Conservation (phyloP, 2,888 invertebrate genomes). For the Heteromyza rotundicornis region DNA sequence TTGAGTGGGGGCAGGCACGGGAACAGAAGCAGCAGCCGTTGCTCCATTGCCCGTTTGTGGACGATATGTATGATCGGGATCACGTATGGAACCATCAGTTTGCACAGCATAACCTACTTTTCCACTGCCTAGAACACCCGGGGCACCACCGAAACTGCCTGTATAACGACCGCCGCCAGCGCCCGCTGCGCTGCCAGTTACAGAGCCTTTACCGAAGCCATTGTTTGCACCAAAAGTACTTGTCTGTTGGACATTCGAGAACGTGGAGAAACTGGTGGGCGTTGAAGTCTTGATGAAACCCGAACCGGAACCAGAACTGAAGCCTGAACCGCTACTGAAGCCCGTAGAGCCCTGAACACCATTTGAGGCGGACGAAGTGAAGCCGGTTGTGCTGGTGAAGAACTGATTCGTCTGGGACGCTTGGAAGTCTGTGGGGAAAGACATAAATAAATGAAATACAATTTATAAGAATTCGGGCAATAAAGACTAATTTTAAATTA, state of each 20-base stretch:
- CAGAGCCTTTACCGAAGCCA: not conserved
- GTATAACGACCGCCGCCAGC: constrained; percentile 48
- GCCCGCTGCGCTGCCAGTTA: constrained; percentile 6
- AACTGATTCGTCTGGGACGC: constrained; percentile 9
- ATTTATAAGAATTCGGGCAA: no score
- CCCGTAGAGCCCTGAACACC: not conserved
- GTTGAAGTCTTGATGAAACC: constrained; percentile 21
- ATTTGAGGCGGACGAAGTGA: constrained; percentile 20
- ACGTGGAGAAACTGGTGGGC: not conserved
- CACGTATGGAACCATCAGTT: constrained; percentile 35
- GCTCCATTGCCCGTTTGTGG: constrained; percentile 6
- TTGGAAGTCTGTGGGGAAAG: constrained; percentile 20
- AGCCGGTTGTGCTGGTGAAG: constrained; percentile 1
- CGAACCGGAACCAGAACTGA: not conserved
- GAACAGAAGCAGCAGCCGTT: not conserved
- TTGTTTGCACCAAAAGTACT: not conserved
- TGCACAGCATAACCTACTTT: constrained; percentile 39
- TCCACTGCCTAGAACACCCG: constrained; percentile 42
- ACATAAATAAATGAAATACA: no score
- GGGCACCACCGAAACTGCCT: constrained; percentile 54
- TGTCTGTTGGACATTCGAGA: not conserved
- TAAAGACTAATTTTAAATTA: not conserved
- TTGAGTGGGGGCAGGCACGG: not conserved
- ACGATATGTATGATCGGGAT: constrained; percentile 32
- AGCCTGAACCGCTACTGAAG: not conserved